Evolutionary conservation across 2,797 vertebrate genomes (phyloP).

Genomic region (Luscinia megarhynchos): DNA sequence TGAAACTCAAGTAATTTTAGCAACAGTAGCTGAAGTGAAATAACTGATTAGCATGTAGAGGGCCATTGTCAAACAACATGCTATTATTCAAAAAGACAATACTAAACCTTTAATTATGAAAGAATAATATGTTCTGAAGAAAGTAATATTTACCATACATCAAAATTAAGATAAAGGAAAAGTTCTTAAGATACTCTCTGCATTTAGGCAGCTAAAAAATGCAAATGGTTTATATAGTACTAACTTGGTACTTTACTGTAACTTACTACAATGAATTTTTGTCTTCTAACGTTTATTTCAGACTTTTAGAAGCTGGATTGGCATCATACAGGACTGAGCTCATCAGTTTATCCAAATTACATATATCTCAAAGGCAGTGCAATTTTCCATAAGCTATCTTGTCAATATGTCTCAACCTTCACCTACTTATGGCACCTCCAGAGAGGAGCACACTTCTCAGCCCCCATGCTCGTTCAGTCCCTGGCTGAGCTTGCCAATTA

Average conservation of each 20-base stretch:
- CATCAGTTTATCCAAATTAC: conserved; percentile 40
- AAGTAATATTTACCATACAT: not conserved
- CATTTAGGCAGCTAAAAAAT: not conserved
- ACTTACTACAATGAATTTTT: not conserved
- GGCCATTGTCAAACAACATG: conserved; percentile 5
- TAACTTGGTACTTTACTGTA: not conserved
- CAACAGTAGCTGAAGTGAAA: not conserved
- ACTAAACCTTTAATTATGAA: conserved; percentile 21
- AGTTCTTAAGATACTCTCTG: not conserved
- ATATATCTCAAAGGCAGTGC: not conserved
- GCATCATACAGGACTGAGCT: not conserved
- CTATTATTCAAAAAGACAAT: conserved; percentile 44
- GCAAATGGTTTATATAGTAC: not conserved
- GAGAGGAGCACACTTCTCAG: conserved; percentile 2
- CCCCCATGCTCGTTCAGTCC: not conserved
- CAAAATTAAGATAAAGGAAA: conserved; percentile 27
- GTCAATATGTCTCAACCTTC: not conserved
- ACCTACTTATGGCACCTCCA: conserved; percentile 14
- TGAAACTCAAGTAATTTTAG: conserved; percentile 12
- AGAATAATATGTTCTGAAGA: not conserved
- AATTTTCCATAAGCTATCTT: conserved; percentile 36
- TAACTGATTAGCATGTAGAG: not conserved
- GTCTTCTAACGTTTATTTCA: conserved; percentile 1
- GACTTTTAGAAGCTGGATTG: conserved; percentile 1
- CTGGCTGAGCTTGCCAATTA: not conserved